Evolutionary conservation across 2,113 vertebrate species (phyloP).

Genomic region (Bettongia penicillata): DNA sequence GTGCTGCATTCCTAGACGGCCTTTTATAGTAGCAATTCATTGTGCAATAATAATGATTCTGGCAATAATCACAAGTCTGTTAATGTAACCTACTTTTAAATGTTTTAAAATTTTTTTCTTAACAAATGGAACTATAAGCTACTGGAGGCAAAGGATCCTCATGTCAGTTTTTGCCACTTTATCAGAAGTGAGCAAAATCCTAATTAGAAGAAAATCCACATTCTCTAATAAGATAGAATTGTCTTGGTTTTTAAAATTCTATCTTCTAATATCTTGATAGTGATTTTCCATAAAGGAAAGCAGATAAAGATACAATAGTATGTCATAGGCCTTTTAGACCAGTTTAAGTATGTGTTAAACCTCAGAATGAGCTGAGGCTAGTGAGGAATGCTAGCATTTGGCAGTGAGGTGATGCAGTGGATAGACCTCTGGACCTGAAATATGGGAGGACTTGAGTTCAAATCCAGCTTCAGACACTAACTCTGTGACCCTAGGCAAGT

Average conservation of each 20-base stretch:
- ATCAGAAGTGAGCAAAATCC: conserved; percentile 21
- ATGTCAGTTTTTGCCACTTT: background rate
- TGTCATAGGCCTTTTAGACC: no score
- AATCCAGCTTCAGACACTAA: no score
- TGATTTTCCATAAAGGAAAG: background rate
- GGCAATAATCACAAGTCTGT: background rate
- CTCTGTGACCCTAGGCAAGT: no score
- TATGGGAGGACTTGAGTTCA: no score
- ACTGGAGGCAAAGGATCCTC: background rate
- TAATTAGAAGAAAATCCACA: conserved; percentile 25
- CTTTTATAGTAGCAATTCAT: background rate
- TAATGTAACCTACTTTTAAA: background rate
- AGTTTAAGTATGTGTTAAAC: no score
- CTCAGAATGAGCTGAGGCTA: no score
- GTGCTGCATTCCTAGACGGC: background rate
- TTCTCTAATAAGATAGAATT: conserved; percentile 37
- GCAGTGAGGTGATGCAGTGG: no score
- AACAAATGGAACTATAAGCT: background rate
- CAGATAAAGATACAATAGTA: background rate
- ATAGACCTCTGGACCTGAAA: no score
- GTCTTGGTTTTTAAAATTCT: background rate
- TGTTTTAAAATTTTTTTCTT: background rate
- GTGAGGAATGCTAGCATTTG: no score
- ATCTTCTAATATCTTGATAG: background rate
- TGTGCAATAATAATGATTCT: background rate